A percentile compares a stretch with the other conserved stretches of the same genome.
Evolutionary conservation across 2,797 vertebrate species (phyloP).

Genomic region (Poecilia velifera): DNA sequence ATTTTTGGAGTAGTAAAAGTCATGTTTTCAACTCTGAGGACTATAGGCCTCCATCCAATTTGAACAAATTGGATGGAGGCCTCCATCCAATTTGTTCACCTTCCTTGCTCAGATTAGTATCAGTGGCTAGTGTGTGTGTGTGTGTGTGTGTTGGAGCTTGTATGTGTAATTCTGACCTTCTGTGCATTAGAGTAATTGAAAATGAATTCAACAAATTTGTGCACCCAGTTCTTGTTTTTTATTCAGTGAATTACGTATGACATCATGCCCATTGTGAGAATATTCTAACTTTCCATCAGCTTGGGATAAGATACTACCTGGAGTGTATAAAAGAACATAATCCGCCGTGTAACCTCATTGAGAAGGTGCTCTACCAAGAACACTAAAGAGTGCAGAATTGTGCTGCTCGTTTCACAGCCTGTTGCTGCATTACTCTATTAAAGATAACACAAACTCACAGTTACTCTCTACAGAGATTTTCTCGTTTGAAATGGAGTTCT

Average conservation of each 20-base stretch:
- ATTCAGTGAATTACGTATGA: background rate
- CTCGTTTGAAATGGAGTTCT: slow-evolving; percentile 49
- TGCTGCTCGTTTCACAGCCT: slow-evolving; percentile 22
- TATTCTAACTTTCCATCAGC: background rate
- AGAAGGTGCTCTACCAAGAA: background rate
- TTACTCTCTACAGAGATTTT: slow-evolving; percentile 24
- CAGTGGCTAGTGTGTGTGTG: background rate
- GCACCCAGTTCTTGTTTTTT: background rate
- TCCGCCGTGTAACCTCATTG: background rate
- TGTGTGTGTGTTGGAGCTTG: background rate
- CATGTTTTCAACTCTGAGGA: background rate
- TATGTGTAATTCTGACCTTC: background rate
- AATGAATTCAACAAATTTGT: slow-evolving; percentile 1
- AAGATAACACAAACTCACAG: slow-evolving; percentile 14
- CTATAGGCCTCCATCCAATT: background rate
- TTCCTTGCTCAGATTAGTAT: background rate
- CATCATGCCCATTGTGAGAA: background rate
- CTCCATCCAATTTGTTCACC: background rate
- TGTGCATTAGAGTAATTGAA: background rate
- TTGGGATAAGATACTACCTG: background rate
- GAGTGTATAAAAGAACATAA: background rate
- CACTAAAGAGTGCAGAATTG: slow-evolving; percentile 3
- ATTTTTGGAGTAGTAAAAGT: background rate
- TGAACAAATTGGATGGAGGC: no score
- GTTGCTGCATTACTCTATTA: slow-evolving; percentile 38